phyloP scores from a whole-genome alignment of 1,140 invertebrate species.

The Homarus americanus region DNA sequence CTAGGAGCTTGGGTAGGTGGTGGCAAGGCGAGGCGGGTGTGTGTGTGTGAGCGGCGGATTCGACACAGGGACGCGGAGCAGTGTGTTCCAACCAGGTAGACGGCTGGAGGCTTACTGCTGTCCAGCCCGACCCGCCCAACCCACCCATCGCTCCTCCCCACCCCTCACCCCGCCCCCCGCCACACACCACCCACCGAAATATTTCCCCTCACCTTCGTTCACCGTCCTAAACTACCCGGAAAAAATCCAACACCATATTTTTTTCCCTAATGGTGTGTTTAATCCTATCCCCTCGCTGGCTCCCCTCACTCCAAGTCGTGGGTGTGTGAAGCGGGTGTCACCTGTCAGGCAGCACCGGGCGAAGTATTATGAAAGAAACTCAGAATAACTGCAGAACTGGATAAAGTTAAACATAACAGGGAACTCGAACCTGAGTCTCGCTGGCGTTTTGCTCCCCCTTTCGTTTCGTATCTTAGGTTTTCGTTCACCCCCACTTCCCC shows the following conservation, averaged over 20 bases:
- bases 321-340: not conserved
- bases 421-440: slow-evolving; percentile 3
- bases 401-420: not conserved
- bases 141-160: not conserved
- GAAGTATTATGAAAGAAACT: not conserved
- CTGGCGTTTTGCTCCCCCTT: not conserved
- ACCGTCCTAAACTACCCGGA: not conserved
- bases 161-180: no score
- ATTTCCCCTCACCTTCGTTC: not conserved
- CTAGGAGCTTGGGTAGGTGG: no score
- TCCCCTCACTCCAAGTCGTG: not conserved
- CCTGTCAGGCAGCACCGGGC: not conserved
- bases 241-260: not conserved
- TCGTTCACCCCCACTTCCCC: no score
- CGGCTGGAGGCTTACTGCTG: slow-evolving; percentile 3
- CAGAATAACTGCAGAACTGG: not conserved
- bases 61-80: not conserved
- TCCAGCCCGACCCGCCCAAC: not conserved
- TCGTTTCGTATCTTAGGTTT: not conserved
- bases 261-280: not conserved
- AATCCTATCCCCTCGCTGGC: not conserved
- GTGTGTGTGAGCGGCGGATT: not conserved
- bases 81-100: not conserved
- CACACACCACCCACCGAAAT: not conserved
- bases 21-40: not conserved